Evolutionary conservation across 2,888 invertebrate species (phyloP).

Genomic region (Drosophila anomelani): DNA sequence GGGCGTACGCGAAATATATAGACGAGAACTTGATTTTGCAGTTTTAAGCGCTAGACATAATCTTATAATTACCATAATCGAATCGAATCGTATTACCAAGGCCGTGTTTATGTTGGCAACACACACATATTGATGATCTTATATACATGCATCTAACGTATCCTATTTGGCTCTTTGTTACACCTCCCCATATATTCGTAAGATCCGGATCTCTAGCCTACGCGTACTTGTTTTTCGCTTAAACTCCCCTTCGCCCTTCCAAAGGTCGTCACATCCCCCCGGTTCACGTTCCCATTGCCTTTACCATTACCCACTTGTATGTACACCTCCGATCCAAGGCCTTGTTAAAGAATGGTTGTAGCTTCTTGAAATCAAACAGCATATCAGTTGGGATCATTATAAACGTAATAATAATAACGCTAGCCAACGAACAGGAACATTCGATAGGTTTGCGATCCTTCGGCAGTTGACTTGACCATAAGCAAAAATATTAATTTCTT

Average conservation of each 20-base stretch:
- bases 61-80: conserved; percentile 30
- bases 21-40: conserved; percentile 57
- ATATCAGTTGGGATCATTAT: conserved; percentile 77
- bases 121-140: conserved; percentile 12
- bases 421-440: conserved; percentile 13
- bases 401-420: conserved; percentile 31
- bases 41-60: conserved; percentile 47
- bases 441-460: conserved; percentile 1
- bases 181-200: conserved; percentile 14
- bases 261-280: conserved; percentile 18
- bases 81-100: conserved; percentile 48
- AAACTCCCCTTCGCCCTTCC: conserved; percentile 16
- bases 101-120: conserved; percentile 75
- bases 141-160: conserved; percentile 14
- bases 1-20: conserved; percentile 65
- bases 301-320: background rate
- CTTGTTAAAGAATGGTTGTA: conserved; percentile 64
- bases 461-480: conserved; percentile 4
- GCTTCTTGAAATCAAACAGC: conserved; percentile 73
- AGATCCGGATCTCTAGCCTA: conserved; percentile 3
- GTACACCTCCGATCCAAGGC: conserved; percentile 39
- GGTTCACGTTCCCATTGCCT: background rate
- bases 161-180: conserved; percentile 21
- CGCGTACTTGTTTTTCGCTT: conserved; percentile 10
- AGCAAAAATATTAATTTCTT: background rate